Base-by-base conservation (phyloP, 2,888 invertebrate genomes). In the Xestia ashworthii region DNA sequence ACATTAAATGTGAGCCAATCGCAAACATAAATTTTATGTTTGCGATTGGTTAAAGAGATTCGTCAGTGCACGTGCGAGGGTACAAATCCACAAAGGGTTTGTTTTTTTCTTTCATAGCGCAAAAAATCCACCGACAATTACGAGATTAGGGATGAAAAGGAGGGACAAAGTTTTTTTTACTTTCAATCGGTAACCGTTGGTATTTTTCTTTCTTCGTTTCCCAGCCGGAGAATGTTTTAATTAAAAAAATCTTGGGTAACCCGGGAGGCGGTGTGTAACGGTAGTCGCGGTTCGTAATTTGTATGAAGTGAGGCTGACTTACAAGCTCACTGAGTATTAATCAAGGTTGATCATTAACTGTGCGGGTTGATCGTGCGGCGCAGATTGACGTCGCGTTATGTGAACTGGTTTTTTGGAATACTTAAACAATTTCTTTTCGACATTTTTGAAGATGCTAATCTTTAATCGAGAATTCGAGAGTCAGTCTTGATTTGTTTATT, bases 61-160 rank as follows among this genome's bases (percentile, higher is more conserved):
- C 92, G 89, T 88, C 88, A 86, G 85, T 91, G 92, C 95, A 95
- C 95, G 95, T 95, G 95, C 93, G 94, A 93, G 95, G 95, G 94
- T 93, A 94, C 87, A 90, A 93, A 91, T 93, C 91, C 88, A 95
- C 93, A 94, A 95, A 94, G 95, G 95, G 93, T 93, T 91, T 80
- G 87, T 92, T 93, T 93, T n/a, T 95, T 95, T 93, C 90, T 90
- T 93, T 92, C 90, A 91, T 90, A 89, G 89, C 89, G 85, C 85
- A 93, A 95, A 95, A 95, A 95, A 92, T 92, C 90, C 87, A 91
- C 92, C 91, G 92, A 95, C 95, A 95, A 96, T 96, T 95, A 95
- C 94, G 91, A 93, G 95, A 96, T 96, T 95, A 96, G 91, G 93
- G 93, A 92, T 93, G 93, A 94, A 94, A 92, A 90, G 91, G 90